Base-by-base conservation (phyloP, 2,888 invertebrate species). In the Heliconius erato region DNA sequence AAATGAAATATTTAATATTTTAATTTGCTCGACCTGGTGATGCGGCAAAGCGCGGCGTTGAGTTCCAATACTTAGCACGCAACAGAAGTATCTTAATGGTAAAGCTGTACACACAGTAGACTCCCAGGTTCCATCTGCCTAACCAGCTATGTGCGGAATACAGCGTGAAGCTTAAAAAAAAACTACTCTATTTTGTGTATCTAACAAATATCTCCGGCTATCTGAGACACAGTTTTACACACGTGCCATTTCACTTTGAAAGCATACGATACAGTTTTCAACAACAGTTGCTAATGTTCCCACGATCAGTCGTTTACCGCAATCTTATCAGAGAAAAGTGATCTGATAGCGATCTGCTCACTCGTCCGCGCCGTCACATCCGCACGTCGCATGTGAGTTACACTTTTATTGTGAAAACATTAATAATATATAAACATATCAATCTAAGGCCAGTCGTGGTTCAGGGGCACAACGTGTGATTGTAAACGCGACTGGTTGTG, bases 351-450 rank as follows among this genome's bases (percentile, higher is more conserved):
- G 87, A 90, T 91, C 91, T 90, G 89, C 82, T 89, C 91, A 89
- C 89, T 91, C 89, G 90, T 86, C 89, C 92, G 88, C 81, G 88
- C 86, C 87, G 88, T 88, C 88, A 90, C 92, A 92, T 92, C 92
- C 92, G 92, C 89, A 84, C 86, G 71, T 87, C 81, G 86, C 87
- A 86, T 87, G 84, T 83, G 82, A 83, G 83, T 76, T 80, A 85
- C 74, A 74, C 80, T 54, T 82, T 63, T 78, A 74, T 81, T 79
- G 79, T 85, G 79, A 79, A 84, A 84, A 85, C 68, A 80, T 81
- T 79, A 79, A 84, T 84, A 74, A 74, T 63, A 68, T 67, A 49
- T 49, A 49, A 78, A 68, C 14, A 78, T 68, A 44, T 78, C 78
- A 78, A 67, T 78, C 23, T 65, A 44, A 49, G 16, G 16, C 49